Evolutionary conservation across 1,140 invertebrate genomes (phyloP).

Genomic region (Ostrea denselamellosa): DNA sequence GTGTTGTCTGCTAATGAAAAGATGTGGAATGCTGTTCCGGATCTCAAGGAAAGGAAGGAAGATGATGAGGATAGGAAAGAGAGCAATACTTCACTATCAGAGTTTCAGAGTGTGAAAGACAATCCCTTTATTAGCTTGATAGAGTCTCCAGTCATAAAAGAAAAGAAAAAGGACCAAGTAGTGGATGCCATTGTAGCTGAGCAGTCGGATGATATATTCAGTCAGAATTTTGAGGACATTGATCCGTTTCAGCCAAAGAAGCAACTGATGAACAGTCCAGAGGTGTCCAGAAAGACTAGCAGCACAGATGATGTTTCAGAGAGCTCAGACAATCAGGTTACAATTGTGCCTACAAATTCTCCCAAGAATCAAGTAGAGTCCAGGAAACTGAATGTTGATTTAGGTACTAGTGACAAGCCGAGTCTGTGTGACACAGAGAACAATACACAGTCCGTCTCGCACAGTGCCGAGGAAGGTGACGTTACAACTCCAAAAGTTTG

Average conservation of each 20-base stretch:
- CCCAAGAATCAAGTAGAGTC: neutral
- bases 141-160: conserved; percentile 26
- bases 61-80: conserved; percentile 18
- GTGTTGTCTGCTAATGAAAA: neutral
- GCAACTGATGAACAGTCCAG: conserved; percentile 36
- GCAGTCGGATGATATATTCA: conserved; percentile 15
- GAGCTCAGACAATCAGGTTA: neutral
- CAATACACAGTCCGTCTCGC: neutral
- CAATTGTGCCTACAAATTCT: neutral
- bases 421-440: neutral
- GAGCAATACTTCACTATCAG: conserved; percentile 12
- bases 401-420: neutral
- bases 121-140: conserved; percentile 41
- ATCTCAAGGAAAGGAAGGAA: neutral
- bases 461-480: neutral
- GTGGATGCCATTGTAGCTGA: conserved; percentile 12
- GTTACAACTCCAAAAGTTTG: neutral
- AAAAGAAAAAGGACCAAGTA: neutral
- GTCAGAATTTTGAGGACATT: conserved; percentile 46
- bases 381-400: neutral
- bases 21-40: neutral
- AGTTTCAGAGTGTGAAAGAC: conserved; percentile 41
- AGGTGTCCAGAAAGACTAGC: neutral
- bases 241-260: conserved; percentile 45
- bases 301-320: neutral